These are phyloP conservation scores for Otocyon megalotis DNA, from an alignment of 2,113 vertebrate genomes.

Conservation along the genomic window DNA sequence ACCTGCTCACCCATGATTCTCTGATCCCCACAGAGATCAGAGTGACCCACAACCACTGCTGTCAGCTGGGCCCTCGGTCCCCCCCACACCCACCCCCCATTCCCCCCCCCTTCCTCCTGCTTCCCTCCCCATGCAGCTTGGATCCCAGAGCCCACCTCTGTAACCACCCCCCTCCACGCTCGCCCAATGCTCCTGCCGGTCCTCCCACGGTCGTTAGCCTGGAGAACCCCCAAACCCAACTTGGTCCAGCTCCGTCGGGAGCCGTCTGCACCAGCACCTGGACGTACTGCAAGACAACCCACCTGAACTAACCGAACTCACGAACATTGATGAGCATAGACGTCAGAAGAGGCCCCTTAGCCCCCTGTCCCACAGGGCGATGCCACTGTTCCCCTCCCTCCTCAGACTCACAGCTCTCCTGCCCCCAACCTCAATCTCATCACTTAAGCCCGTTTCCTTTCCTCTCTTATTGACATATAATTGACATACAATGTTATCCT, in stretches of 20 bases:
- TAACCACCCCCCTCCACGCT: rapidly evolving
- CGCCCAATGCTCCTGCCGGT: rapidly evolving
- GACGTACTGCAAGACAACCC: background rate
- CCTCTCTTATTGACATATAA: background rate
- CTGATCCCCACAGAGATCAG: background rate
- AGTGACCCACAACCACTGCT: background rate
- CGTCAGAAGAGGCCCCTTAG: too few relatives aligned
- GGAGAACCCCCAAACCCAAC: background rate
- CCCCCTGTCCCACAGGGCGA: too few relatives aligned
- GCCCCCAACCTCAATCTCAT: background rate
- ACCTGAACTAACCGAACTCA: too few relatives aligned
- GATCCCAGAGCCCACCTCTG: background rate
- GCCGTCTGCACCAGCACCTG: background rate
- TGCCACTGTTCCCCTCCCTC: background rate
- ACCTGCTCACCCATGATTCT: background rate
- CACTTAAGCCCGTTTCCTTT: background rate
- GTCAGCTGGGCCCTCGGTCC: background rate
- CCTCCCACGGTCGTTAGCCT: background rate
- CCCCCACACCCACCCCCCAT: background rate
- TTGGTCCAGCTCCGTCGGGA: too few relatives aligned
- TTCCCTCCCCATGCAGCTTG: background rate
- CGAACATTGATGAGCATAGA: background rate
- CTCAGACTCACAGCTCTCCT: too few relatives aligned
- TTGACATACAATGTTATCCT: background rate
- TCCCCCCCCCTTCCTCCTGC: background rate